Base-by-base conservation (phyloP, 1,140 invertebrate genomes). In the Drosophila nikananu region DNA sequence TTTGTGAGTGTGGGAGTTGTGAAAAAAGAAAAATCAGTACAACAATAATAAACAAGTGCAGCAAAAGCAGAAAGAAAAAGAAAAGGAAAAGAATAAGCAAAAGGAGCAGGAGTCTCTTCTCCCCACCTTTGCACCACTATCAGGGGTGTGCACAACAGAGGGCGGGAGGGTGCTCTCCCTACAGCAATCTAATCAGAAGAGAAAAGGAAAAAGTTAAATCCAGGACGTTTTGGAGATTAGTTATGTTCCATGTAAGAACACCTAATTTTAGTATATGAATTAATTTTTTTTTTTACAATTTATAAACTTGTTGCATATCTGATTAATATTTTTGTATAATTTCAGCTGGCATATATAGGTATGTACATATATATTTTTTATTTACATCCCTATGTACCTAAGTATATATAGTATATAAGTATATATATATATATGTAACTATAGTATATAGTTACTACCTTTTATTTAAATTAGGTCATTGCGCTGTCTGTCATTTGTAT, bases 31-130 rank as follows among this genome's bases (percentile, higher is more conserved):
- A 44, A 42, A 52, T 55, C 46, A 30, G 23, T 30, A 57, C 59
- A 80, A 63, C 54, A 80, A 62, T 73, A 73, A 62, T 51, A 59
- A 60, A 79, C 75, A 74, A 63, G 46, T 60, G 81, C 77, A 83
- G 75, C 73, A 65, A 63, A 68, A 71, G 80, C 41, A 65, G 48
- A 61, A 83, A 77, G 65, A 83, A 37, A 10, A 55, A 23, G 35
- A 37, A 54, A 62, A 19, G 30, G 23, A 62, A 30, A 62, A 64
- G 78, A 52, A 49, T 27, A 52, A 32, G 51, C 51, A 0, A 60
- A 68, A 83, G 80, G 64, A 65, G 58, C 66, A 79, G 65, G 70
- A 83, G 67, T 54, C 60, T 23, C 13, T 19, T 6, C 19, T 54
- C 19, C 19, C 13, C 32, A 37, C 49, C 73, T 68, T 41, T 73